These are phyloP conservation scores for Carassius gibelio DNA, from an alignment of 2,113 vertebrate genomes.

Conservation along the genomic window DNA sequence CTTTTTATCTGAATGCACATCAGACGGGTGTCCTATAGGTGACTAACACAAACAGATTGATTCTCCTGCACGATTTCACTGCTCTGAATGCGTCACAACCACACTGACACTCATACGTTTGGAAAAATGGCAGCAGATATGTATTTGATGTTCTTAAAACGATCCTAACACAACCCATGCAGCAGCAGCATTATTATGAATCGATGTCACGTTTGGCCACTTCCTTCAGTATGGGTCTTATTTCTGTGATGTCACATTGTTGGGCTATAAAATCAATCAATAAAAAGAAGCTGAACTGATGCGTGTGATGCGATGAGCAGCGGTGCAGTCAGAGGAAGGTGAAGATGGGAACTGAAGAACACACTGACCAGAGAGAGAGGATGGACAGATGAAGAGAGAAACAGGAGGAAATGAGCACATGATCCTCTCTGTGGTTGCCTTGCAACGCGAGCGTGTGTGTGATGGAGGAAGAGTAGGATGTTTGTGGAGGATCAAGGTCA, in stretches of 20 bases:
- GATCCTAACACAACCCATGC: conserved; percentile 45
- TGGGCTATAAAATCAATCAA: conserved; percentile 69
- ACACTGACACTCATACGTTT: no score
- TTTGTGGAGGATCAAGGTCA: conserved; percentile 70
- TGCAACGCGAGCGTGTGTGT: neutral
- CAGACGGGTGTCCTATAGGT: neutral
- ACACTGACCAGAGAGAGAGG: conserved; percentile 72
- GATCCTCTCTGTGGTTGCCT: conserved; percentile 53
- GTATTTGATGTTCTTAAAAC: conserved; percentile 2
- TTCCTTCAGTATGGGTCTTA: neutral
- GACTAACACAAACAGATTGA: no score
- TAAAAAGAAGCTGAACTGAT: conserved; percentile 64
- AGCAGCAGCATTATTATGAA: no score
- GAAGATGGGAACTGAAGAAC: neutral
- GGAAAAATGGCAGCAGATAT: neutral
- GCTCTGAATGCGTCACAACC: no score
- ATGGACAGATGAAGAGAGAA: conserved; percentile 70
- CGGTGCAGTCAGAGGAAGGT: conserved; percentile 3
- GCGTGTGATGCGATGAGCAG: conserved; percentile 52
- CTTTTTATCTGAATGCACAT: neutral
- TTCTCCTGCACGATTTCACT: no score
- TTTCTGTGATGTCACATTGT: conserved; percentile 50
- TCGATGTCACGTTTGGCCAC: no score
- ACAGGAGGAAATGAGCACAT: neutral
- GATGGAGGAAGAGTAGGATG: conserved; percentile 34